Base-by-base conservation (phyloP, 2,113 vertebrate species). In the Cochlearius cochlearius region DNA sequence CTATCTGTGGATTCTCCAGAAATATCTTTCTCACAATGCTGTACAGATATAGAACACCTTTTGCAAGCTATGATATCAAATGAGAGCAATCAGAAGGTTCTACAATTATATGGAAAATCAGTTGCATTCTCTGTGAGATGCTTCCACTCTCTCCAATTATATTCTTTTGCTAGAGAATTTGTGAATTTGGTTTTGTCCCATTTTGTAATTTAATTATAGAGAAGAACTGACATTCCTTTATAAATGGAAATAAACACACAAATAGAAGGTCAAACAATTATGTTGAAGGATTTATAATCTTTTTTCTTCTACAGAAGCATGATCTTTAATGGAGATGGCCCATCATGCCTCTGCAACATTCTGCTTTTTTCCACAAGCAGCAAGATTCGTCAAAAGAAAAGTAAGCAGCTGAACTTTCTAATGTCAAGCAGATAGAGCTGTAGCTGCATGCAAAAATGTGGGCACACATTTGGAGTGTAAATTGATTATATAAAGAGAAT, bases 401-500 rank as follows among this genome's bases (percentile, higher is more conserved):
- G 27, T 18, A 62, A 92, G 45, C 15, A 87, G 55, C 19, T 84
- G 41, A 86, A 62, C 23, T 84, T 86, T 71, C 38, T 75, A 47
- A 55, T 60, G 55, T 52, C 50, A 95, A 77, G 32, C 25, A 88
- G 59, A 83, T 10, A 80, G 78, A 94, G 38, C n/a, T 77, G 55
- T 76, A 91, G 64, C n/a, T 88, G 68, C 52, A 74, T 29, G 21
- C 34, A 78, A 45, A 95, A 87, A 64, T 36, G 27, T 69, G 23
- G 60, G 64, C 56, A 52, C 43, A 68, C 17, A 64, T 72, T 87
- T 72, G 49, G 62, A 89, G 60, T 52, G 27, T 25, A 87, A 87
- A 87, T 26, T 82, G 62, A 59, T 91, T 91, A 71, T 27, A 32
- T 69, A 83, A 95, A 76, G 63, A 66, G 22, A 80, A 89, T 7